Evolutionary conservation across 2,113 vertebrate species (phyloP).

Genomic region (Pipra filicauda): DNA sequence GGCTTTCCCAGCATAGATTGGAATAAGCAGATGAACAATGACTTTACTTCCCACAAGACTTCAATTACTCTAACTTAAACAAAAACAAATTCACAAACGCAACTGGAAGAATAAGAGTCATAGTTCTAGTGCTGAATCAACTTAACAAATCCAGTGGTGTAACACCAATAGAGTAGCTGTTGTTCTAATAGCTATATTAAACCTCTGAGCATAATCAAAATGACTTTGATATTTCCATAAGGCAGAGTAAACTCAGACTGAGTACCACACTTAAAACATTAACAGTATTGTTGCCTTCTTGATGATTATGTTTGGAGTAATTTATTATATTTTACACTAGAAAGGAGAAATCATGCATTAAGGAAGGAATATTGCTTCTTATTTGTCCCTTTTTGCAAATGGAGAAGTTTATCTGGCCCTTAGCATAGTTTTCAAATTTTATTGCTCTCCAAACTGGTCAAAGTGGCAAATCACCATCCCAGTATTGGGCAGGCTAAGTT

Average conservation of each 20-base stretch:
- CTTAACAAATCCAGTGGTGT: slow-evolving; percentile 33
- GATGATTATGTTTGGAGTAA: slow-evolving; percentile 53
- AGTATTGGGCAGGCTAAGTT: not conserved
- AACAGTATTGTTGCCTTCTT: slow-evolving; percentile 61
- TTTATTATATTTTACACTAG: slow-evolving; percentile 52
- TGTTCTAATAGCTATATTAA: slow-evolving; percentile 63
- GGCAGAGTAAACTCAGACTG: slow-evolving; percentile 54
- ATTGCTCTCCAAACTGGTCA: slow-evolving; percentile 2
- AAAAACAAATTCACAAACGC: slow-evolving; percentile 40
- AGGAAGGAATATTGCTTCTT: slow-evolving; percentile 50
- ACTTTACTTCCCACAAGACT: slow-evolving; percentile 65
- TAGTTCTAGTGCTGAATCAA: slow-evolving; percentile 52
- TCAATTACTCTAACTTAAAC: slow-evolving; percentile 65
- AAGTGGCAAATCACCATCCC: slow-evolving; percentile 3
- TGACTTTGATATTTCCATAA: slow-evolving; percentile 60
- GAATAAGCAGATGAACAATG: slow-evolving; percentile 68
- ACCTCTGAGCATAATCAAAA: slow-evolving; percentile 54
- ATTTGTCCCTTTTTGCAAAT: slow-evolving; percentile 61
- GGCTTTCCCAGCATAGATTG: slow-evolving; percentile 58
- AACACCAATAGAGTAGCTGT: slow-evolving; percentile 28
- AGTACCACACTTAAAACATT: slow-evolving; percentile 40
- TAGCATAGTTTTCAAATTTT: slow-evolving; percentile 34
- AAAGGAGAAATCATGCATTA: slow-evolving; percentile 47
- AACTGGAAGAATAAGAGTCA: slow-evolving; percentile 51
- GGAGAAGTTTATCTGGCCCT: slow-evolving; percentile 52